Base-by-base conservation (phyloP, 2,888 invertebrate species). In the Drosophila diplacantha region DNA sequence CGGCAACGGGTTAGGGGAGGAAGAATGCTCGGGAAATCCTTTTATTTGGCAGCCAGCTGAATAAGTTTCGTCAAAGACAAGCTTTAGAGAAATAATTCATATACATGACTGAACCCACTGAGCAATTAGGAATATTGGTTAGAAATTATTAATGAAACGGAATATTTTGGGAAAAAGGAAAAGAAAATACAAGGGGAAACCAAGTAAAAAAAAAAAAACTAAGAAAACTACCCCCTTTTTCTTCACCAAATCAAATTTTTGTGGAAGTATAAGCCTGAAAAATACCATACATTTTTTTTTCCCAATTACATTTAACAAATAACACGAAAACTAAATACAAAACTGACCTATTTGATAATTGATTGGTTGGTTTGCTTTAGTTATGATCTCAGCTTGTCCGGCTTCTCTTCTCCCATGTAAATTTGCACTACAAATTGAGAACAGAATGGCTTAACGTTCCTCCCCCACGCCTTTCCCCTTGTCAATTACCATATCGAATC, bases 401-500 rank as follows among this genome's bases (percentile, higher is more conserved):
- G 60, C 60, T 60, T 60, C 60, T 26, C 59, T 39, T n/a, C 8
- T 22, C 12, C 32, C 35, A n/a, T 58, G 35, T n/a, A 37, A 34
- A 47, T 60, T 50, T 35, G 63, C 34, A n/a, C 41, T 35, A 38
- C 60, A 39, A 60, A 60, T 60, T 46, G 32, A 60, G 47, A 24
- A 26, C 46, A 59, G 34, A 38, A 59, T 39, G 22, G 16, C 22
- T 29, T 58, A 58, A 16, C 41, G 58, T 58, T 35, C 22, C 41
- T 41, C 29, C 29, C 7, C 14, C 26, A 14, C 14, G 11, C 41
- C 56, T 29, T n/a, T 22, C 24, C 57, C 37, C 43, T 14, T 14
- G 41, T 5, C 59, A 60, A 60, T 60, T 60, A 60, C 59, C 60
- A 60, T 60, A 60, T 32, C 61, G 47, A 60, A 60, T 59, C 60